These are phyloP conservation scores for Hystrix cristata DNA, from an alignment of 2,113 vertebrate species.

Conservation along the genomic window DNA sequence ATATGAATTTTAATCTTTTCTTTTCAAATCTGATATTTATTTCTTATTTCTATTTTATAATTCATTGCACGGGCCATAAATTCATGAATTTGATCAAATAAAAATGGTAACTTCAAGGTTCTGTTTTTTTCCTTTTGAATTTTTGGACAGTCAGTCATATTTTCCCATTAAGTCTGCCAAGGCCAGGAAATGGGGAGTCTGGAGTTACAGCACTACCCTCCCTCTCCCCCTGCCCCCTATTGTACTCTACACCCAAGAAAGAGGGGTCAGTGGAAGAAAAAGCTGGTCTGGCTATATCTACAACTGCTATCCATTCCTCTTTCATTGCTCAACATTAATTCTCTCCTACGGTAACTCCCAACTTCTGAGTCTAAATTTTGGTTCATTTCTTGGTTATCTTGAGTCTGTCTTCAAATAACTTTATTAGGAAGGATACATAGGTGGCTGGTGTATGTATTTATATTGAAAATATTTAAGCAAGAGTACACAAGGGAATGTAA, in stretches of 20 bases:
- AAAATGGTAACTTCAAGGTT: neutral
- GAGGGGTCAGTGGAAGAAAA: neutral
- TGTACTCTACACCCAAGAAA: neutral
- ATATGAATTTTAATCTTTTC: neutral
- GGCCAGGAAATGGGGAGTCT: neutral
- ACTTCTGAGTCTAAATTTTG: constrained; percentile 17
- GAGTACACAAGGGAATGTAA: neutral
- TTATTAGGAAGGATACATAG: neutral
- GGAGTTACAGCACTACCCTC: neutral
- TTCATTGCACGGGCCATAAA: neutral
- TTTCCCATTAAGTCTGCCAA: neutral
- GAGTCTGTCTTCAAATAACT: neutral
- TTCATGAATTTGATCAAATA: constrained; percentile 10
- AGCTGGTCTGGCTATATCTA: neutral
- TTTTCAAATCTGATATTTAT: neutral
- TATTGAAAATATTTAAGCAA: constrained; percentile 53
- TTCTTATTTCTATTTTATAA: neutral
- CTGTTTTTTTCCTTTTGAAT: constrained; percentile 19
- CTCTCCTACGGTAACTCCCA: neutral
- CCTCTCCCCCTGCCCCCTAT: neutral
- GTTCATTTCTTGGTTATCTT: constrained; percentile 3
- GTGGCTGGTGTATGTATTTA: neutral
- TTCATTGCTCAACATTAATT: neutral
- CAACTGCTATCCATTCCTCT: neutral
- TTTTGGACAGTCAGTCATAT: constrained; percentile 10